phyloP scores from a whole-genome alignment of 2,113 vertebrate genomes.

The Paracanthobrama guichenoti region DNA sequence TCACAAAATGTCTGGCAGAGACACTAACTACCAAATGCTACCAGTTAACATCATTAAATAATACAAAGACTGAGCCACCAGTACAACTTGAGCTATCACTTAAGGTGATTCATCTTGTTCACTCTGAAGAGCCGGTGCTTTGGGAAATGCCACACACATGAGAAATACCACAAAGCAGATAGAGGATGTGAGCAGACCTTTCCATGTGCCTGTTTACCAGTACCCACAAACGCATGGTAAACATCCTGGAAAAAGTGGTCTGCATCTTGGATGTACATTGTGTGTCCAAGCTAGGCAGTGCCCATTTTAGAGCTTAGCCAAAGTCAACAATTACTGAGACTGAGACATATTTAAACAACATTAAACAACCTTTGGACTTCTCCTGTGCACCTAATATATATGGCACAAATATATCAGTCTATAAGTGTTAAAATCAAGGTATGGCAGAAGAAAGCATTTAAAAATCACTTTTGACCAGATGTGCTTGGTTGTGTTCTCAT shows the following conservation, averaged over 20 bases:
- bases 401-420: neutral
- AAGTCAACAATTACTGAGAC: slow-evolving; percentile 47
- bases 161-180: slow-evolving; percentile 33
- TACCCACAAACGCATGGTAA: slow-evolving; percentile 3
- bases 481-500: neutral
- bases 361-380: slow-evolving; percentile 16
- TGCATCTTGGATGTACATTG: neutral
- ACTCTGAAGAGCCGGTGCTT: neutral
- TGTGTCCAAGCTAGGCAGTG: slow-evolving; percentile 7
- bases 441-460: neutral
- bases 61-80: slow-evolving; percentile 2
- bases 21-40: neutral
- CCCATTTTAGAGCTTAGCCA: slow-evolving; percentile 22
- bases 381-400: neutral
- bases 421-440: neutral
- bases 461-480: neutral
- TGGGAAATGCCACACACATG: slow-evolving; percentile 38
- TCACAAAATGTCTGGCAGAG: neutral
- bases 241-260: slow-evolving; percentile 28
- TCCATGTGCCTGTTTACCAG: slow-evolving; percentile 34
- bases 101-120: neutral
- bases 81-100: neutral
- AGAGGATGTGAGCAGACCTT: slow-evolving; percentile 32
- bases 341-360: neutral
- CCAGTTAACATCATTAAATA: neutral